Conservation (phyloP, 1,140 invertebrate species). For the Hylaeus volcanicus region DNA sequence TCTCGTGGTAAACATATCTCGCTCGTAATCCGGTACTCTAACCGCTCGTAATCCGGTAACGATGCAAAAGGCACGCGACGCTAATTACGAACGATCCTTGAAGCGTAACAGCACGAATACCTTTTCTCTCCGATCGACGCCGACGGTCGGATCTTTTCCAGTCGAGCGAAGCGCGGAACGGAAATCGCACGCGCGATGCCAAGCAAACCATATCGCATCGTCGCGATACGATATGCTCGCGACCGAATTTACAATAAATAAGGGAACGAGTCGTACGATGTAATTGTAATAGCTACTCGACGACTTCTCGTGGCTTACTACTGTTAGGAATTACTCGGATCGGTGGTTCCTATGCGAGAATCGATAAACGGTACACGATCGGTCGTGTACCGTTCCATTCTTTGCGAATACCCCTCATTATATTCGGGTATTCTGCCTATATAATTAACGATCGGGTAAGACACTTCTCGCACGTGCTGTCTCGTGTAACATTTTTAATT, state of each 20-base stretch:
- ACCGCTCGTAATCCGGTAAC: not conserved
- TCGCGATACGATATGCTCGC: not conserved
- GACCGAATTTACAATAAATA: not conserved
- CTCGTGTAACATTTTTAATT: constrained; percentile 11
- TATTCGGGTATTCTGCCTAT: constrained; percentile 17
- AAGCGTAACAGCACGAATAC: not conserved
- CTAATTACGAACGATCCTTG: not conserved
- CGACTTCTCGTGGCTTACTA: not conserved
- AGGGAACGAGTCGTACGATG: not conserved
- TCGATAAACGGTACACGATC: not conserved
- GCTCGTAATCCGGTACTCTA: not conserved
- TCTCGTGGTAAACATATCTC: not conserved
- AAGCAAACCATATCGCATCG: not conserved
- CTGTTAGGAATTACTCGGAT: not conserved
- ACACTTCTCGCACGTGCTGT: constrained; percentile 1
- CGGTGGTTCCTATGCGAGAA: not conserved
- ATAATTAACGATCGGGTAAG: constrained; percentile 7
- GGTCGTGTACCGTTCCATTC: constrained; percentile 20
- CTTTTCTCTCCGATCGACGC: not conserved
- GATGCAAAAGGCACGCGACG: not conserved
- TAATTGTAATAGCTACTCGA: not conserved
- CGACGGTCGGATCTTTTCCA: not conserved
- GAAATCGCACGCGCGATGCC: not conserved
- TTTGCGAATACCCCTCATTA: constrained; percentile 13
- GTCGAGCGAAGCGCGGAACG: no score